Percentiles rank a stretch among this genome's conserved stretches.
phyloP scores from a whole-genome alignment of 2,797 vertebrate genomes.

The Myotis myotis region DNA sequence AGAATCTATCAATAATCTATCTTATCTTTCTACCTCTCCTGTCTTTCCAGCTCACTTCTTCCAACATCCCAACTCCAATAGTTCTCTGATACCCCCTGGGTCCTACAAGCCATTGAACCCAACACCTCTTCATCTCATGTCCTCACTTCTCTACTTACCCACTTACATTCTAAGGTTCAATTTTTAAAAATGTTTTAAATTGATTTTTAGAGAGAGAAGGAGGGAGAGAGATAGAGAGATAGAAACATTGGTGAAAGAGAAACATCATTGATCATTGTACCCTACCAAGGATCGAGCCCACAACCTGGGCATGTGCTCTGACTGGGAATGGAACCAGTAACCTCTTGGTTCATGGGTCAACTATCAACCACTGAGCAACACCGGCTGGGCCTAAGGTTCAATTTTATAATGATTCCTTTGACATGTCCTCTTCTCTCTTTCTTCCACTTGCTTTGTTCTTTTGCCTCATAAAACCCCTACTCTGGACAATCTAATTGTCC shows the following conservation, averaged over 20 bases:
- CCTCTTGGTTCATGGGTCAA: no score
- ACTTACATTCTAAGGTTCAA: neutral
- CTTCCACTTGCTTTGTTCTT: constrained; percentile 4
- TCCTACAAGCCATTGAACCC: neutral
- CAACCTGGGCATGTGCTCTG: no score
- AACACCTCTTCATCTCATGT: neutral
- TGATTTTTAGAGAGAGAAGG: no score
- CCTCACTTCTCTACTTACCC: neutral
- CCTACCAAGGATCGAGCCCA: no score
- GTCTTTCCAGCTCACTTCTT: neutral
- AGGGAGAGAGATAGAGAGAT: no score
- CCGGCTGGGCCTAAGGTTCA: neutral
- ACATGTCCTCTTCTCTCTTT: neutral
- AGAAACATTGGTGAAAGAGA: no score
- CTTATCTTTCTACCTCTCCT: neutral
- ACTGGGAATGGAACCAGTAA: no score
- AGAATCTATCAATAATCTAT: neutral
- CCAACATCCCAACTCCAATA: neutral
- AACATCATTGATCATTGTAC: no score
- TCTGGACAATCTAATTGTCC: neutral
- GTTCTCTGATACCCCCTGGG: neutral
- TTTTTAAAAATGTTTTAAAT: neutral
- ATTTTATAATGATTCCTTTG: neutral
- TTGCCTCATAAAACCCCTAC: neutral
- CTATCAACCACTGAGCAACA: no score